Base-by-base conservation (phyloP, 2,797 vertebrate species). In the Emys orbicularis region DNA sequence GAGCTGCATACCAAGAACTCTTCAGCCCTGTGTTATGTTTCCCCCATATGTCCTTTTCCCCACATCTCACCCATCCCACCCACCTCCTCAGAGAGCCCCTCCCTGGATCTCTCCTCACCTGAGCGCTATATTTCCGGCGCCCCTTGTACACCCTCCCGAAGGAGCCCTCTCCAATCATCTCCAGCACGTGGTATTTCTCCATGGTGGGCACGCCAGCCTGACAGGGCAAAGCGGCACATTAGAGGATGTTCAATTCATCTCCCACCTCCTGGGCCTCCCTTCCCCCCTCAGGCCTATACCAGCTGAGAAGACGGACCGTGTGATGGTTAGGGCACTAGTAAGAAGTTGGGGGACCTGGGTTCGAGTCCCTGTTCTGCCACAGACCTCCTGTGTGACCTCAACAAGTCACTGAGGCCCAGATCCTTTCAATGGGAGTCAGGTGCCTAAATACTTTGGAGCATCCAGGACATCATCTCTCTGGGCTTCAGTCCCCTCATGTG, bases 141-240 rank as follows among this genome's bases (percentile, higher is more conserved):
- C 99, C 99, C 96, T 99, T 99, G 97, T 99, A 99, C 80, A 99
- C 99, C 29, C 99, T 98, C 49, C 99, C 99, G 65, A 99, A 99
- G 16, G 99, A 99, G 29, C 99, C 99, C 95, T 99, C 99, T 31
- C 99, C 99, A 83, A 99, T 99, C 98, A 99, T 96, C 95, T 99
- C 99, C 97, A 99, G 94, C 15, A 99, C 98, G 44, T 99, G 99
- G 96, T 99, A 99, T 3, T 92, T 97, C 84, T 99, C 98, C 99
- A 99, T 99, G 5, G 37, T 68, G 29, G 41, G 21, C 34, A 47
- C 52, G 12, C 80, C 0, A 68, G 23, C 47, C 94, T 95, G 93
- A 68, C 21, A 54, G 53, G 82, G 52, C 61, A 91, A 54, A 90
- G 44, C 4, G 1, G 49, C 4, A 3, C 13, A 72, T 68, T 68